Evolutionary conservation across 64 coral and sea anemone species (phyloP).

Genomic region (Orbicella faveolata): DNA sequence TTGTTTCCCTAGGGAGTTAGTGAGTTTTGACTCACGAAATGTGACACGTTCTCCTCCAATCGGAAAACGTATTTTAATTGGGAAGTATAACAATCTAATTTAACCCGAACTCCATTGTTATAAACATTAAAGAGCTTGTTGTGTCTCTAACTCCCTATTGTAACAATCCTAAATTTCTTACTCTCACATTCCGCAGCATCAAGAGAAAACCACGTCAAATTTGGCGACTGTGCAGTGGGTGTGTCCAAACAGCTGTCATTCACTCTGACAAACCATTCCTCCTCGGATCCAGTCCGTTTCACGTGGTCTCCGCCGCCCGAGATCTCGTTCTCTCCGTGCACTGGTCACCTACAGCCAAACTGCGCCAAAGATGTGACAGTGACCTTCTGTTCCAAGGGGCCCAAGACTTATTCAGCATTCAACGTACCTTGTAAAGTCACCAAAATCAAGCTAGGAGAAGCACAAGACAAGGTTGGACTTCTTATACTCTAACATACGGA

Average conservation of each 20-base stretch:
- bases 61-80: too few relatives aligned
- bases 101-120: too few relatives aligned
- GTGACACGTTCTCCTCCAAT: too few relatives aligned
- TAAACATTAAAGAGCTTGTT: too few relatives aligned
- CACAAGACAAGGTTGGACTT: slow-evolving; percentile 70
- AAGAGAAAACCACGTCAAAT: slow-evolving; percentile 84
- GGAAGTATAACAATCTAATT: too few relatives aligned
- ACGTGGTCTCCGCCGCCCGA: slow-evolving; percentile 85
- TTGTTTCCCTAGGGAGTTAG: too few relatives aligned
- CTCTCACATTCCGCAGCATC: slow-evolving; percentile 30
- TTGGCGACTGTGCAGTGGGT: slow-evolving; percentile 87
- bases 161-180: too few relatives aligned
- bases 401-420: slow-evolving; percentile 60
- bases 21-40: too few relatives aligned
- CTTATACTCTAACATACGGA: neutral
- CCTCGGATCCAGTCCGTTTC: slow-evolving; percentile 84
- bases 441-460: slow-evolving; percentile 94
- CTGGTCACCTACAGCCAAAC: slow-evolving; percentile 79
- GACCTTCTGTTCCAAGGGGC: slow-evolving; percentile 66
- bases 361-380: slow-evolving; percentile 94
- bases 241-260: slow-evolving; percentile 89
- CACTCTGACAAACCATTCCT: slow-evolving; percentile 90
- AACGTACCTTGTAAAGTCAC: slow-evolving; percentile 83
- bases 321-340: slow-evolving; percentile 82
- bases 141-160: too few relatives aligned